phyloP scores from a whole-genome alignment of 2,888 invertebrate genomes.

The Morpho achilles region DNA sequence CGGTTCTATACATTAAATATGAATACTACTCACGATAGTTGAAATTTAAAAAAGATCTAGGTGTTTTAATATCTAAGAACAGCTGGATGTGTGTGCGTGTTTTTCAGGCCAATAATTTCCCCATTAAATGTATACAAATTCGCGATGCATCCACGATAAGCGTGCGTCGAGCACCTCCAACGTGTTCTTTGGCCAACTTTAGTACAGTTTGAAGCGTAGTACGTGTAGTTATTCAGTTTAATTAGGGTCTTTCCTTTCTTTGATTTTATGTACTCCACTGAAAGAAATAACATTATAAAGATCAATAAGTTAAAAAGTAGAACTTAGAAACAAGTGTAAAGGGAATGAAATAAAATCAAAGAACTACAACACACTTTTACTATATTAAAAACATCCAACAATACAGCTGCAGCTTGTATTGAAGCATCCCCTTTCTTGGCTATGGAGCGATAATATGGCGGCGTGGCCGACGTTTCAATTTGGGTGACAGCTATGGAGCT shows the following conservation, averaged over 20 bases:
- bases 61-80: background rate
- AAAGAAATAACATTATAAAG: background rate
- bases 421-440: too few relatives aligned
- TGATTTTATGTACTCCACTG: constrained; percentile 23
- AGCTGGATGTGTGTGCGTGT: background rate
- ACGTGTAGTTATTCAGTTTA: constrained; percentile 21
- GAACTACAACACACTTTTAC: too few relatives aligned
- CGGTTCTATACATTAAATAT: too few relatives aligned
- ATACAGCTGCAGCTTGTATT: too few relatives aligned
- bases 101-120: background rate
- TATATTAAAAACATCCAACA: too few relatives aligned
- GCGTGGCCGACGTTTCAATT: too few relatives aligned
- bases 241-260: constrained; percentile 36
- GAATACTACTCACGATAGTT: too few relatives aligned
- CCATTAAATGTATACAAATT: background rate
- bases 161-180: constrained; percentile 12
- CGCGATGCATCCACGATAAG: background rate
- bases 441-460: too few relatives aligned
- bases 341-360: too few relatives aligned
- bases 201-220: background rate
- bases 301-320: too few relatives aligned
- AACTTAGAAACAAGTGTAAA: too few relatives aligned
- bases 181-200: background rate
- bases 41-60: background rate
- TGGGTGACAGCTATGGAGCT: too few relatives aligned